Evolutionary conservation across 1,140 invertebrate species (phyloP).

Genomic region (Uloborus diversus): DNA sequence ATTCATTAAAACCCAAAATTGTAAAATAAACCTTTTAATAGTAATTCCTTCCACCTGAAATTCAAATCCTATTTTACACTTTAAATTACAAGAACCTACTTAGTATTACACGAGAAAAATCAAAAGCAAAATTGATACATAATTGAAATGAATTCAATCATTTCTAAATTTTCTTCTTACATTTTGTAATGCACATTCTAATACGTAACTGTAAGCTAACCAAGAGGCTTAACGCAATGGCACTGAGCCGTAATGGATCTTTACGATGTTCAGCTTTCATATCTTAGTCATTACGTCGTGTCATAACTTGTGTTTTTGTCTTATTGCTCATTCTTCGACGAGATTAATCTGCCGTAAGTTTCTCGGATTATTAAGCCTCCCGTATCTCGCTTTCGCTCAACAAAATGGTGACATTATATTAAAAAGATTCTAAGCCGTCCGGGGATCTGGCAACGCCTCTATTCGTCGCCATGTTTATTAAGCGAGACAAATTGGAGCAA

Average conservation of each 20-base stretch:
- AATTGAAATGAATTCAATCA: too few species aligned
- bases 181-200: too few species aligned
- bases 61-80: too few species aligned
- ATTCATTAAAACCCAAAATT: too few species aligned
- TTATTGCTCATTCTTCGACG: slow-evolving; percentile 36
- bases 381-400: too few species aligned
- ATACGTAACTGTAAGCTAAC: too few species aligned
- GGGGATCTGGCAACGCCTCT: slow-evolving; percentile 8
- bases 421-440: neutral
- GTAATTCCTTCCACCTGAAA: too few species aligned
- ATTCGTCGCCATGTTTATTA: slow-evolving; percentile 36
- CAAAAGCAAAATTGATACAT: too few species aligned
- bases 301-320: slow-evolving; percentile 47
- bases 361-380: slow-evolving; percentile 37
- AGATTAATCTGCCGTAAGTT: slow-evolving; percentile 45
- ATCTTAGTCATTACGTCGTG: slow-evolving; percentile 14
- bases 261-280: slow-evolving; percentile 9
- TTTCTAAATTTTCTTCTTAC: too few species aligned
- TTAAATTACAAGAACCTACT: too few species aligned
- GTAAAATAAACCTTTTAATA: too few species aligned
- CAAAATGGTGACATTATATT: slow-evolving; percentile 39
- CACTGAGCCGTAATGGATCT: slow-evolving; percentile 36
- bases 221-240: slow-evolving; percentile 30
- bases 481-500: slow-evolving; percentile 41
- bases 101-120: too few species aligned